A percentile compares a stretch with the other conserved stretches of the same genome.
Conservation (phyloP, 2,113 vertebrate genomes). For the Vimba vimba region DNA sequence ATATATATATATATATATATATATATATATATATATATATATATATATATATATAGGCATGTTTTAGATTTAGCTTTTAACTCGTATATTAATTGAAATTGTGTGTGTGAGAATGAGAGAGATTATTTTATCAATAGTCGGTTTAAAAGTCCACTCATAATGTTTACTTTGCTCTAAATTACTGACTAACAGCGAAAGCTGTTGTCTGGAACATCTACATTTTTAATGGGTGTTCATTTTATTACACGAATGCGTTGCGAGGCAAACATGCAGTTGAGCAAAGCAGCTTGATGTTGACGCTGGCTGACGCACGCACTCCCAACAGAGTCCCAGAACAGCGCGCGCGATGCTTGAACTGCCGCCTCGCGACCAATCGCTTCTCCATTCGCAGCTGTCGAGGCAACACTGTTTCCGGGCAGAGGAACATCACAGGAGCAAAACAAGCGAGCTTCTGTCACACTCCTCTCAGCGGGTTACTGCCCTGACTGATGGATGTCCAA, state of each 20-base stretch:
- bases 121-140: too few species aligned
- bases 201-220: neutral
- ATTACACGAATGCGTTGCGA: slow-evolving; percentile 1
- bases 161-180: neutral
- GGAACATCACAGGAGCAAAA: slow-evolving; percentile 39
- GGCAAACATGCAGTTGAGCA: slow-evolving; percentile 9
- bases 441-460: slow-evolving; percentile 6
- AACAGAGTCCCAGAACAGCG: slow-evolving; percentile 32
- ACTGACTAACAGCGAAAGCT: neutral
- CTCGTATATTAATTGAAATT: too few species aligned
- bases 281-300: slow-evolving; percentile 18
- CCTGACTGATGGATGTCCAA: neutral
- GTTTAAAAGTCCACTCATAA: neutral
- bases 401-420: slow-evolving; percentile 60
- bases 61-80: too few species aligned
- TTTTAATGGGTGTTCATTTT: slow-evolving; percentile 13
- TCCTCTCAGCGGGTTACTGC: slow-evolving; percentile 29
- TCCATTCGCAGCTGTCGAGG: slow-evolving; percentile 41
- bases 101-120: too few species aligned
- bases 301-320: neutral
- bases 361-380: slow-evolving; percentile 52
- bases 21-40: neutral
- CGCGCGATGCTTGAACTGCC: slow-evolving; percentile 36
- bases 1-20: too few species aligned
- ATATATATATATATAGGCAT: too few species aligned